Percentiles rank a stretch among this genome's conserved stretches.
Conservation (phyloP, 2,888 invertebrate genomes). For the Flabesymbios commensalis region DNA sequence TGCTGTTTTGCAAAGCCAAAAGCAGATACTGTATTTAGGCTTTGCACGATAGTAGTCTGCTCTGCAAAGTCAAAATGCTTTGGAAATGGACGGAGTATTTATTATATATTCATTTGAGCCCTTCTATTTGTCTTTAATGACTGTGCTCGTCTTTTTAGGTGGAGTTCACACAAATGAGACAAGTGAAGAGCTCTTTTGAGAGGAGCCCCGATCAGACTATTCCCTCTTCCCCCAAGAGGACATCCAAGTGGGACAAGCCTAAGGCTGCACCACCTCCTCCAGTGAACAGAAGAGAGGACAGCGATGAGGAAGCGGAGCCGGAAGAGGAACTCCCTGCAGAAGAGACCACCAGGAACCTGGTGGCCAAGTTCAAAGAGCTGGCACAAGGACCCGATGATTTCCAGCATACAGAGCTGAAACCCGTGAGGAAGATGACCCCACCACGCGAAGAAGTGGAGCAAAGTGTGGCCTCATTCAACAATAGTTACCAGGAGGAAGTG, state of each 20-base stretch:
- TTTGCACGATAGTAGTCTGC: too few relatives aligned
- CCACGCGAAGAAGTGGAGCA: conserved; percentile 10
- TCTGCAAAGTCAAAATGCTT: too few relatives aligned
- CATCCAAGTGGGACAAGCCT: conserved; percentile 17
- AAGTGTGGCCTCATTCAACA: not conserved
- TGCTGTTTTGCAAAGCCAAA: too few relatives aligned
- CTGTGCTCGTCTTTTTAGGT: conserved; percentile 17
- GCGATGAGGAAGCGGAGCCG: not conserved
- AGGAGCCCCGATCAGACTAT: conserved; percentile 4
- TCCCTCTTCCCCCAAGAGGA: too few relatives aligned
- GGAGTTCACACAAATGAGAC: conserved; percentile 12
- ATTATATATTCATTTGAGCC: too few relatives aligned
- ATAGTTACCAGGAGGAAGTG: not conserved
- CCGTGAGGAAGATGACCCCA: conserved; percentile 17
- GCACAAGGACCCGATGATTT: conserved; percentile 5
- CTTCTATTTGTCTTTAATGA: too few relatives aligned
- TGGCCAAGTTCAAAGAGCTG: conserved; percentile 27
- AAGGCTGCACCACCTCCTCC: conserved; percentile 1
- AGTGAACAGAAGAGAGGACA: not conserved
- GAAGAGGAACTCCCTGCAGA: conserved; percentile 32
- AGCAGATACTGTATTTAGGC: too few relatives aligned
- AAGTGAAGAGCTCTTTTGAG: conserved; percentile 20
- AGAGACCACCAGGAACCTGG: conserved; percentile 25
- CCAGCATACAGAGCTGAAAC: conserved; percentile 2
- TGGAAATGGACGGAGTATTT: too few relatives aligned